Evolutionary conservation across 1,140 invertebrate species (phyloP).

Genomic region (Microplitis demolitor): DNA sequence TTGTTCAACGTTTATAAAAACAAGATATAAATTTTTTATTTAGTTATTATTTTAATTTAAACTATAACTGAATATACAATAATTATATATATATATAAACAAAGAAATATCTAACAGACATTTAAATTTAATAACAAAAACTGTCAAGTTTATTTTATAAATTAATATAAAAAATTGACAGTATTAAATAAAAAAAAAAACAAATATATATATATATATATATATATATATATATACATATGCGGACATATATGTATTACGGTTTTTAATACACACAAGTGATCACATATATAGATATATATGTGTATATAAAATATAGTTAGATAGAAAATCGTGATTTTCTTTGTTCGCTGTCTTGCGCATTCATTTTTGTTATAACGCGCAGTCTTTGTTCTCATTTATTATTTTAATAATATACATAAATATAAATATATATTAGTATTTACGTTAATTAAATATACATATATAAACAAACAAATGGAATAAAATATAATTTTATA

Average conservation of each 20-base stretch:
- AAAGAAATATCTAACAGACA: neutral
- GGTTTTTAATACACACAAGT: no score
- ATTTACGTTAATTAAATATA: no score
- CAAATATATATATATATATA: no score
- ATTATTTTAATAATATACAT: neutral
- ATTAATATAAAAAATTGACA: neutral
- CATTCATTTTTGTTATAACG: neutral
- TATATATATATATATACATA: no score
- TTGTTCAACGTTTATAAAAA: neutral
- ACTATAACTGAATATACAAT: no score
- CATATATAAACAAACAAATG: no score
- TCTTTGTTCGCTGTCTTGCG: constrained; percentile 13
- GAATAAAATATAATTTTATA: no score
- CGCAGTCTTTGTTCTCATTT: constrained; percentile 16
- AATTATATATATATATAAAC: neutral
- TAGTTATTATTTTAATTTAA: no score
- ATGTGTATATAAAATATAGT: neutral
- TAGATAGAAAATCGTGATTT: neutral
- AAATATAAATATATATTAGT: neutral
- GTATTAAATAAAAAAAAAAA: no score
- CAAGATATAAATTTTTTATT: neutral
- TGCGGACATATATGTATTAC: no score
- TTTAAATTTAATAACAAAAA: neutral
- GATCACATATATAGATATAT: no score
- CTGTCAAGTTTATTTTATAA: neutral